A percentile compares a stretch with the other conserved stretches of the same genome.
phyloP scores from a whole-genome alignment of 2,113 vertebrate species.

The Garra rufa region DNA sequence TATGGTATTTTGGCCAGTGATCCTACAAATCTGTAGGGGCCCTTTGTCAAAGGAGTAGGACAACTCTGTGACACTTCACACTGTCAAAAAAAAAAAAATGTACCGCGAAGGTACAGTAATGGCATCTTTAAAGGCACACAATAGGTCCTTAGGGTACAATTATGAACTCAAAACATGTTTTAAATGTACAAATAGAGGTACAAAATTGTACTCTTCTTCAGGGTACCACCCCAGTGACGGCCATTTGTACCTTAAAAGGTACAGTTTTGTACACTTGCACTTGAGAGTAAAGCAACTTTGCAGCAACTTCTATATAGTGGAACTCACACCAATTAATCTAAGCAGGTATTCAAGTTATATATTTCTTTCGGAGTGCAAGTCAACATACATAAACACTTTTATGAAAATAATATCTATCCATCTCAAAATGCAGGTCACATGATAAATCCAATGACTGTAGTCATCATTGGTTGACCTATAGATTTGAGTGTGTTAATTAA shows the following conservation, averaged over 20 bases:
- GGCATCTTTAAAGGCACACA: too few relatives aligned
- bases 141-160: too few relatives aligned
- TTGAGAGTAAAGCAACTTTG: background rate
- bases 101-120: too few relatives aligned
- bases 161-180: too few relatives aligned
- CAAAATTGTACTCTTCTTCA: too few relatives aligned
- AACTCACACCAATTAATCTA: background rate
- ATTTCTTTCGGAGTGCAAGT: background rate
- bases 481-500: background rate
- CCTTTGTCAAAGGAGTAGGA: background rate
- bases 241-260: too few relatives aligned
- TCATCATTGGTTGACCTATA: slow-evolving; percentile 55
- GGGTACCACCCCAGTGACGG: too few relatives aligned
- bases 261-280: too few relatives aligned
- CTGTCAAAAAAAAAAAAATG: too few relatives aligned
- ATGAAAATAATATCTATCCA: slow-evolving; percentile 50
- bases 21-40: background rate
- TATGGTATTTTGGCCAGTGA: background rate
- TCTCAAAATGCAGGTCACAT: slow-evolving; percentile 65
- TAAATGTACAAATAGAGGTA: too few relatives aligned
- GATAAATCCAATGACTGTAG: slow-evolving; percentile 70
- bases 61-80: background rate
- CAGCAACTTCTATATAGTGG: background rate
- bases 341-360: background rate
- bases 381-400: slow-evolving; percentile 53